Percentiles rank a stretch among this genome's conserved stretches.
Conservation (phyloP, 1,140 invertebrate species). For the Drosophila kepulauana region DNA sequence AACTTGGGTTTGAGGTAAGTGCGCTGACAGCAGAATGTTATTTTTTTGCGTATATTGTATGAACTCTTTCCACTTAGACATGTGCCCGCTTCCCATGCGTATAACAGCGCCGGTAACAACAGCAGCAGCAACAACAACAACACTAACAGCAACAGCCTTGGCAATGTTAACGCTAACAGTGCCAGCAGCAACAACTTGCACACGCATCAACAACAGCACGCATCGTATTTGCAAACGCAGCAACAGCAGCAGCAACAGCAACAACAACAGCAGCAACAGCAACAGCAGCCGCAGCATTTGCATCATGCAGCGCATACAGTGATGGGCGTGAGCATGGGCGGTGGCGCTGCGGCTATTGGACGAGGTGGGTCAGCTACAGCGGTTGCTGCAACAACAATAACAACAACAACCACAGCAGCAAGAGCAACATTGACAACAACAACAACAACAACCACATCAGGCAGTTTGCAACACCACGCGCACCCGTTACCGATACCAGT, state of each 20-base stretch:
- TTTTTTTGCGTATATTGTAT: background rate
- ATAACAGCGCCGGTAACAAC: conserved; percentile 52
- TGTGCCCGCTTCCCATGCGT: conserved; percentile 48
- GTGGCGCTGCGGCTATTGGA: conserved; percentile 58
- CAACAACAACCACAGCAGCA: conserved; percentile 50
- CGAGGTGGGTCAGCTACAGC: conserved; percentile 80
- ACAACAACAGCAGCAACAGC: conserved; percentile 39
- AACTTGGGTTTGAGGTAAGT: conserved; percentile 63
- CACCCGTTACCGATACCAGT: conserved; percentile 13
- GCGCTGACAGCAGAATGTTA: no score
- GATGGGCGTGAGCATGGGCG: conserved; percentile 53
- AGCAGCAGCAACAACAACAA: conserved; percentile 34
- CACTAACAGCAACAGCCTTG: conserved; percentile 10
- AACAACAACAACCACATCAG: conserved; percentile 71
- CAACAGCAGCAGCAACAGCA: conserved; percentile 37
- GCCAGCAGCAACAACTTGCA: conserved; percentile 44
- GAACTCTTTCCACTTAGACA: conserved; percentile 32
- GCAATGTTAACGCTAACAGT: conserved; percentile 33
- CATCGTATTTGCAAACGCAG: conserved; percentile 24
- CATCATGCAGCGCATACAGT: conserved; percentile 57
- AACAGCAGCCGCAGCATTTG: conserved; percentile 49
- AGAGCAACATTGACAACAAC: conserved; percentile 63
- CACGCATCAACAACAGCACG: conserved; percentile 42
- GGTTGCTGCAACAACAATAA: conserved; percentile 49
- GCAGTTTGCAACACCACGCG: conserved; percentile 43